These are phyloP conservation scores for Oncorhynchus tshawytscha DNA, from an alignment of 2,113 vertebrate genomes.

Conservation along the genomic window DNA sequence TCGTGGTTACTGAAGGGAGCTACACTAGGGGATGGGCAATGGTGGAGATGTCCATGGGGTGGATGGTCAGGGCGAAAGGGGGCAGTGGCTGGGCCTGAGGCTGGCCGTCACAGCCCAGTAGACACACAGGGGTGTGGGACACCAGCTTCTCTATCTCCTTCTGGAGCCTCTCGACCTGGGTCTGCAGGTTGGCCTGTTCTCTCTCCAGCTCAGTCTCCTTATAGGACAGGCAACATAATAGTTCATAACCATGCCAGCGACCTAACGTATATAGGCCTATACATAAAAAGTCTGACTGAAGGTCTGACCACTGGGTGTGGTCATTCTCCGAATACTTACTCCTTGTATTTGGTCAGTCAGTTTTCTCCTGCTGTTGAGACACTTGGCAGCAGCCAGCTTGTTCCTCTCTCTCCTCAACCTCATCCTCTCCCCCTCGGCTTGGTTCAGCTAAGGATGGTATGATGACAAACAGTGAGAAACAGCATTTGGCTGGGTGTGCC, in stretches of 20 bases:
- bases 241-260: not conserved
- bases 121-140: slow-evolving; percentile 80
- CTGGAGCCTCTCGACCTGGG: slow-evolving; percentile 80
- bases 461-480: not conserved
- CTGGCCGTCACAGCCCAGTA: slow-evolving; percentile 70
- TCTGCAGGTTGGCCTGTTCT: slow-evolving; percentile 80
- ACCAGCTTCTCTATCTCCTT: slow-evolving; percentile 84
- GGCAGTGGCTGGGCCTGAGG: slow-evolving; percentile 41
- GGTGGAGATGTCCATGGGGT: slow-evolving; percentile 12
- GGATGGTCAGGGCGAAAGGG: slow-evolving; percentile 60
- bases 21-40: not conserved
- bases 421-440: slow-evolving; percentile 79
- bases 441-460: slow-evolving; percentile 69
- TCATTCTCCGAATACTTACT: slow-evolving; percentile 56
- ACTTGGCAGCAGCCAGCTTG: slow-evolving; percentile 85
- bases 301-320: not conserved
- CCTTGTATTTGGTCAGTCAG: slow-evolving; percentile 84
- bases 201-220: slow-evolving; percentile 83
- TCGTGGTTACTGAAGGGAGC: too few species aligned
- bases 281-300: not conserved
- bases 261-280: not conserved
- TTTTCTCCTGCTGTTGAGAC: slow-evolving; percentile 82
- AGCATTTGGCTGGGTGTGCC: not conserved
- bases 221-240: slow-evolving; percentile 9
- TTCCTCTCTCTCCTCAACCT: slow-evolving; percentile 82